Percentiles rank a stretch among this genome's conserved stretches.
Evolutionary conservation across 2,888 invertebrate genomes (phyloP).

Genomic region (Nymphalis urticae): DNA sequence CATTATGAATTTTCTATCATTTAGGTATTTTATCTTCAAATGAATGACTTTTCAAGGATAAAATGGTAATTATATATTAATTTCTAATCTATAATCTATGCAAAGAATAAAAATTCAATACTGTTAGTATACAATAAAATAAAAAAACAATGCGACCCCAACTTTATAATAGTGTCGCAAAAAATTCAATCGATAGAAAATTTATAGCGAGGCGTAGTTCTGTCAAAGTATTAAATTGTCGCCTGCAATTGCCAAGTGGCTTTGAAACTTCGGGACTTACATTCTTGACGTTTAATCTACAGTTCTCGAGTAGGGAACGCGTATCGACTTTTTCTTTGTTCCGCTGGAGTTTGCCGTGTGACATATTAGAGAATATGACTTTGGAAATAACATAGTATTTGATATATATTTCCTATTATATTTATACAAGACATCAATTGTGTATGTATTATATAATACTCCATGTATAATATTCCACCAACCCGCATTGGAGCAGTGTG

Average conservation of each 20-base stretch:
- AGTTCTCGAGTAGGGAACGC: conserved; percentile 10
- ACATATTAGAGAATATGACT: neutral
- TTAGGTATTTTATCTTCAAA: no score
- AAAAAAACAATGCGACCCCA: neutral
- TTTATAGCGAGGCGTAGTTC: conserved; percentile 1
- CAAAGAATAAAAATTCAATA: no score
- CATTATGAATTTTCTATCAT: no score
- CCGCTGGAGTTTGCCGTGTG: conserved; percentile 1
- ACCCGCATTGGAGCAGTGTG: no score
- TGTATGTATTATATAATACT: no score
- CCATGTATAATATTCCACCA: no score
- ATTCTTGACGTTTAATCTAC: conserved; percentile 21
- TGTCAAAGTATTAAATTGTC: conserved; percentile 13
- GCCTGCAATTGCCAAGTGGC: conserved; percentile 10
- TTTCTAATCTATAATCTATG: no score
- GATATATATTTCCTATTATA: no score
- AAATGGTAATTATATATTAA: no score
- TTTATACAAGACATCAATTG: no score
- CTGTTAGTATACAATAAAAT: neutral
- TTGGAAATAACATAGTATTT: neutral
- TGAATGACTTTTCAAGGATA: no score
- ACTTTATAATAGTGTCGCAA: neutral
- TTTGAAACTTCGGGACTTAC: conserved; percentile 6
- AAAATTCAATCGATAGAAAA: conserved; percentile 6
- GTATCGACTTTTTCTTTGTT: conserved; percentile 9